Evolutionary conservation across 30 jellyfish, hydroid and myxozoan genomes (phyloP), one percentile per base, ranked within the genome.

Genomic region (Turritopsis rubra): DNA sequence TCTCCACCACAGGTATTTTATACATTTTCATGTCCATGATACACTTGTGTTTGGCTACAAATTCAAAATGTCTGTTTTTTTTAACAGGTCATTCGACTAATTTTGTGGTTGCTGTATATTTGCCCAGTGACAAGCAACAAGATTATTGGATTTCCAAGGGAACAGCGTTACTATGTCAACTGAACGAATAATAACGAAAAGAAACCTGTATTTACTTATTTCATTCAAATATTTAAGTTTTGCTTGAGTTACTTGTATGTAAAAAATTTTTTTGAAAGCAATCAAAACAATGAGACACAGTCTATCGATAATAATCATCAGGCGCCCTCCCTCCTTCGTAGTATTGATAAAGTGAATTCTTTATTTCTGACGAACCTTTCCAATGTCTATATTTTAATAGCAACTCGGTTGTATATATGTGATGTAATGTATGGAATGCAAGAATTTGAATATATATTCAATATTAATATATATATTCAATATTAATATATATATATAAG

Each of bases 71-170:
- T n/a, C n/a, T n/a, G n/a, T n/a, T n/a, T n/a, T n/a, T n/a, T n/a
- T n/a, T n/a, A n/a, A n/a, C n/a, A 91, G 98, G 98, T 21, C 98
- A 91, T 31, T 91, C 98, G 1, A 91, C 98, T 17, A 91, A 91
- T 75, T 91, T 91, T 70, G 98, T 91, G 19, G 96, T 91, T 41
- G 89, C 98, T 28, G 98, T 91, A 1, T 85, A 91, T 72, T 54
- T 91, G 53, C 98, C 98, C 23, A 91, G 91, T 21, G 82, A 87
- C 75, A 27, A 66, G 68, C 84, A 52, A 18, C 92, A 84, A 75
- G 96, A 91, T 75, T 91, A 91, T 71, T 91, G 98, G 98, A 91
- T 91, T 18, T 87, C 98, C 53, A 91, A 91, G 53, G 98, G 96
- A 52, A 91, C 98, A 21, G 96, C 96, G 21, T 73, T 91, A 30